Evolutionary conservation across 2,113 vertebrate species (phyloP).

Genomic region (Centropus bengalensis): DNA sequence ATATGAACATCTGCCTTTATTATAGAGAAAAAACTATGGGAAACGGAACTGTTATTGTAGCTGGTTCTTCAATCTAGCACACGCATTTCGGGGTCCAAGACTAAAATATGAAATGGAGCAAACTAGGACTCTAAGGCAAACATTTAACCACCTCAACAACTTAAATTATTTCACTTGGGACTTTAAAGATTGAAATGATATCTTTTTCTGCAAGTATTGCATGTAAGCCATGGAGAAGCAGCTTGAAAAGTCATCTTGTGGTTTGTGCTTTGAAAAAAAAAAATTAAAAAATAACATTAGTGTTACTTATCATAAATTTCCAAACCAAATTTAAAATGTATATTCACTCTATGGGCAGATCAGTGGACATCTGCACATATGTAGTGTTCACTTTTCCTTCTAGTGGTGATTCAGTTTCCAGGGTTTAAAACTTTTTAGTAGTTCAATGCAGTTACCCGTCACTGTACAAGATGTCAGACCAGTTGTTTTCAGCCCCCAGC

Average conservation of each 20-base stretch:
- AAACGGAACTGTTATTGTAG: neutral
- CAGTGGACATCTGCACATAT: rapidly evolving
- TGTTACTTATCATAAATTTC: neutral
- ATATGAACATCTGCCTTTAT: rapidly evolving
- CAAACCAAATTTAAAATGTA: neutral
- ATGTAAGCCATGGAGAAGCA: neutral
- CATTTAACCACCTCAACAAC: neutral
- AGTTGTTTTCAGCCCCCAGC: slow-evolving; percentile 90
- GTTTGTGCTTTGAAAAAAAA: neutral
- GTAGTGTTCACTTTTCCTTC: neutral
- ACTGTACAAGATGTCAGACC: slow-evolving; percentile 54
- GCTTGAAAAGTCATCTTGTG: neutral
- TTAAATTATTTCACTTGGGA: neutral
- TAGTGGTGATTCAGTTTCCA: neutral
- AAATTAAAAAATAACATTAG: neutral
- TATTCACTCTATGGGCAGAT: neutral
- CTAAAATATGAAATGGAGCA: neutral
- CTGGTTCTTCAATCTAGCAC: neutral
- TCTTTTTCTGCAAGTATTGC: neutral
- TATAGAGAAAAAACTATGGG: neutral
- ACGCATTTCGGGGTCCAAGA: neutral
- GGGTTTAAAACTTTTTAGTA: neutral
- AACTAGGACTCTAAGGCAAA: neutral
- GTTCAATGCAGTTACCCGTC: neutral
- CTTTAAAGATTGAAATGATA: neutral